phyloP scores from a whole-genome alignment of 2,888 invertebrate species.

The Ceratothoa steindachneri region DNA sequence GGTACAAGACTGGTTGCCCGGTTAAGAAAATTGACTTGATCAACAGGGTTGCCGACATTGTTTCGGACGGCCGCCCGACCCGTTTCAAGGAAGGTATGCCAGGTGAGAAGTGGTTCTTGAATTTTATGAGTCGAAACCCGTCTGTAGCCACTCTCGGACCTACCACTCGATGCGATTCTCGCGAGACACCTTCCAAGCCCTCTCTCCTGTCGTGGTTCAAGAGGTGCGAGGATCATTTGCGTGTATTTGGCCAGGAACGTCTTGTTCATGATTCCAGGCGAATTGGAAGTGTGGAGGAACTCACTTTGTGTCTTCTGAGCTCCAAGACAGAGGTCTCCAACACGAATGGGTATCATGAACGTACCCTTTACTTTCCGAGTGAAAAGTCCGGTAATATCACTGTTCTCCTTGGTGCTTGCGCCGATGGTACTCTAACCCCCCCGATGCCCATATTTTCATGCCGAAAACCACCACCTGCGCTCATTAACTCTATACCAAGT shows the following conservation, averaged over 20 bases:
- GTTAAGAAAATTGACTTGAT: background rate
- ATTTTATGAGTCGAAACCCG: background rate
- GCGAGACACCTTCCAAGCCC: background rate
- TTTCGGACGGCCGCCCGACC: background rate
- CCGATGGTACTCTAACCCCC: background rate
- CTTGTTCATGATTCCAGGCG: background rate
- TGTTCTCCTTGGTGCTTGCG: background rate
- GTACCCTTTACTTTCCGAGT: background rate
- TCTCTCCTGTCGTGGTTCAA: background rate
- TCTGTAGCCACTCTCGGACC: background rate
- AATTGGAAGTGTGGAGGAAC: background rate
- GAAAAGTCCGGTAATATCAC: background rate
- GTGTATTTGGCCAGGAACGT: background rate
- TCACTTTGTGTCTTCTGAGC: background rate
- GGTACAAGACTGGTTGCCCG: background rate
- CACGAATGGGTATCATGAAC: background rate
- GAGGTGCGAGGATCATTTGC: background rate
- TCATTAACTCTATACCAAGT: conserved; percentile 1
- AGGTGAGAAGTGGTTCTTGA: background rate
- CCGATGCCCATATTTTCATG: background rate
- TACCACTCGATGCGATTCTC: background rate
- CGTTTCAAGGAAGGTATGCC: background rate
- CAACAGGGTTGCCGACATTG: background rate
- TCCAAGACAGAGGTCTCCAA: background rate
- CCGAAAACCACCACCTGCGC: background rate